phyloP scores from a whole-genome alignment of 2,113 vertebrate species.

The Mirounga angustirostris region DNA sequence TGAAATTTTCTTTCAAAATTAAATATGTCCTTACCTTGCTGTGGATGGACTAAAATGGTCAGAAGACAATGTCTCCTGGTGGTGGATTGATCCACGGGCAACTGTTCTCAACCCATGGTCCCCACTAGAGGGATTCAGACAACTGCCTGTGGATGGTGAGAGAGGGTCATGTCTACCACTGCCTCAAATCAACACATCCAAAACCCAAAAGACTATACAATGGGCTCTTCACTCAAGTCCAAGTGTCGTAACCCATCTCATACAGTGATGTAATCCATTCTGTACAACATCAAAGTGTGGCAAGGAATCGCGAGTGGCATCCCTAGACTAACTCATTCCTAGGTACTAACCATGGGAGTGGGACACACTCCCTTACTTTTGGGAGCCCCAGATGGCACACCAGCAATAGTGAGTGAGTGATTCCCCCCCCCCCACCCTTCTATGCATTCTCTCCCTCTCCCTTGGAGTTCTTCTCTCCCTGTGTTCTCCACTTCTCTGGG shows the following conservation, averaged over 20 bases:
- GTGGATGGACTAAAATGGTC: not conserved
- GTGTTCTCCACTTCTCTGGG: not conserved
- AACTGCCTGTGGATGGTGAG: not conserved
- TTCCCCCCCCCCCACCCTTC: not conserved
- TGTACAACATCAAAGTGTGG: not conserved
- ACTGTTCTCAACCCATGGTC: not conserved
- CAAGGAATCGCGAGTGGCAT: not conserved
- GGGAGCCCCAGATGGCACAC: not conserved
- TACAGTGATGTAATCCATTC: not conserved
- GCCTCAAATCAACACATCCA: not conserved
- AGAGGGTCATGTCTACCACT: not conserved
- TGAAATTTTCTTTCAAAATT: not conserved
- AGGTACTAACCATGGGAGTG: not conserved
- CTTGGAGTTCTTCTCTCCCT: not conserved
- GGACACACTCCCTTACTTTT: too few relatives aligned
- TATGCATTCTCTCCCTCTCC: not conserved
- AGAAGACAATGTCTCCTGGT: not conserved
- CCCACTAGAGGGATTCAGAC: not conserved
- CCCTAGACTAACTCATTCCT: not conserved
- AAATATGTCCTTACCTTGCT: not conserved
- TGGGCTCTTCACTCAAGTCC: not conserved
- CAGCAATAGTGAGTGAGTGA: not conserved
- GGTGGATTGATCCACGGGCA: not conserved
- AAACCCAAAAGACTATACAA: not conserved
- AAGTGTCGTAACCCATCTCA: not conserved